Conservation (phyloP, 2,888 invertebrate species). For the Lamellibrachia columna region DNA sequence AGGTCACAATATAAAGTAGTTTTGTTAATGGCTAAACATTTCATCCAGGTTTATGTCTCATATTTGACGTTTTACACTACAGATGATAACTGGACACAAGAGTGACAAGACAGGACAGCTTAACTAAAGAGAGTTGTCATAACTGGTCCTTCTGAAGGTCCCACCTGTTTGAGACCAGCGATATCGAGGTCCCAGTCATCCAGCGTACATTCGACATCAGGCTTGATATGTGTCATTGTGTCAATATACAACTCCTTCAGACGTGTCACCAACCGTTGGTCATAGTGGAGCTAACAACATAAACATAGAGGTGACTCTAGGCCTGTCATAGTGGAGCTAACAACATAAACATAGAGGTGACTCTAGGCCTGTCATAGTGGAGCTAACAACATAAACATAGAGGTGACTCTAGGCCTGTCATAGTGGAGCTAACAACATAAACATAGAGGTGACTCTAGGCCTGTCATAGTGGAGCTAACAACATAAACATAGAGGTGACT, state of each 20-base stretch:
- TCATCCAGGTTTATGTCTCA: not conserved
- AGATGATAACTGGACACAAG: not conserved
- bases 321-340: conserved; percentile 55
- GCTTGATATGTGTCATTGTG: conserved; percentile 39
- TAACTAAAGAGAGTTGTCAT: not conserved
- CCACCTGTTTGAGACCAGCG: conserved; percentile 52
- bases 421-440: conserved; percentile 50
- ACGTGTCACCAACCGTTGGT: conserved; percentile 51
- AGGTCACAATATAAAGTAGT: not conserved
- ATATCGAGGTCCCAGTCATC: conserved; percentile 30
- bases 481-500: not conserved
- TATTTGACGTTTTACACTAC: not conserved
- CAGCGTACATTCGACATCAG: conserved; percentile 48
- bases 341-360: conserved; percentile 14
- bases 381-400: conserved; percentile 44
- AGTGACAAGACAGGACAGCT: not conserved
- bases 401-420: conserved; percentile 32
- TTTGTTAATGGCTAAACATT: not conserved
- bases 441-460: not conserved
- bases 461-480: conserved; percentile 53
- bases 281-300: conserved; percentile 51
- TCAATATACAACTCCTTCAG: conserved; percentile 55
- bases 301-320: not conserved
- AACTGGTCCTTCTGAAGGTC: not conserved
- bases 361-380: conserved; percentile 46